These are phyloP conservation scores for Odontocerum albicorne DNA, from an alignment of 2,888 invertebrate species.

Conservation along the genomic window DNA sequence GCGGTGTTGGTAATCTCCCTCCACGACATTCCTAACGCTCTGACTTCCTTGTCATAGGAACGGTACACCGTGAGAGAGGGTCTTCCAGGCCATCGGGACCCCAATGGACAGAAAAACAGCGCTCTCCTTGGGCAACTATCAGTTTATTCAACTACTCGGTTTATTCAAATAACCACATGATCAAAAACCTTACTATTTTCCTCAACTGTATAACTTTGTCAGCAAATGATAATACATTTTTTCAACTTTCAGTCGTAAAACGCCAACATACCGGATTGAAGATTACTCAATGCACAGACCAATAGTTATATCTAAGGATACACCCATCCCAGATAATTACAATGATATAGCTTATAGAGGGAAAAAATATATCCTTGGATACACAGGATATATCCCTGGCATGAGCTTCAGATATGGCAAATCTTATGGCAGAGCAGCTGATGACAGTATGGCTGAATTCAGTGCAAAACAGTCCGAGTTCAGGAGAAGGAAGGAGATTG, in stretches of 20 bases:
- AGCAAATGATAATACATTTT: background rate
- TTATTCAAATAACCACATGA: too few relatives aligned
- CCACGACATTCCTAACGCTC: too few relatives aligned
- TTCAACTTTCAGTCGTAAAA: constrained; percentile 46
- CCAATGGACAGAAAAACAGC: too few relatives aligned
- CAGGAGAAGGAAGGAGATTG: constrained; percentile 47
- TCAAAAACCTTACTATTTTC: too few relatives aligned
- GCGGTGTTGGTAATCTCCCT: too few relatives aligned
- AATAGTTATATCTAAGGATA: constrained; percentile 39
- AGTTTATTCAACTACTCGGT: too few relatives aligned
- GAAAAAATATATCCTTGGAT: constrained; percentile 65
- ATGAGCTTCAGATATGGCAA: constrained; percentile 62
- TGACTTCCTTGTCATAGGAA: too few relatives aligned
- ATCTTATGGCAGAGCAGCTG: constrained; percentile 53
- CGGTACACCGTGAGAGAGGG: too few relatives aligned
- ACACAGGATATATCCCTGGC: constrained; percentile 73
- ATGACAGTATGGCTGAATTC: constrained; percentile 62
- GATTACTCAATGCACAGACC: constrained; percentile 50
- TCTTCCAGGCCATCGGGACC: too few relatives aligned
- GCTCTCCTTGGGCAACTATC: too few relatives aligned
- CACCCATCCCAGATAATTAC: constrained; percentile 50
- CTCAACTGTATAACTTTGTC: too few relatives aligned
- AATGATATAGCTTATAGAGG: constrained; percentile 49
- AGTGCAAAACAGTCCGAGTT: constrained; percentile 51
- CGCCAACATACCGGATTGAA: constrained; percentile 58